A percentile compares a stretch with the other conserved stretches of the same genome.
Conservation (phyloP, 1,140 invertebrate species). For the Acromyrmex heyeri region DNA sequence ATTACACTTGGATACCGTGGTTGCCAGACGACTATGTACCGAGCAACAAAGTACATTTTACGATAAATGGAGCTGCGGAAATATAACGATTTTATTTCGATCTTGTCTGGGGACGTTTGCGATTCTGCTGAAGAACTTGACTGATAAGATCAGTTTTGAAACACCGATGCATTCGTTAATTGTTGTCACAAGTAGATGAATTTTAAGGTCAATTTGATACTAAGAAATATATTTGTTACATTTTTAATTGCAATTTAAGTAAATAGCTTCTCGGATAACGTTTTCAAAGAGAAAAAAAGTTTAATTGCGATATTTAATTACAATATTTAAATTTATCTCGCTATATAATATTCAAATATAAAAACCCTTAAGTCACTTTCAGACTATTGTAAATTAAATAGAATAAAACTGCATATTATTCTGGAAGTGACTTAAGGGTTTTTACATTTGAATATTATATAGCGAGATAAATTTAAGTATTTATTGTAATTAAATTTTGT, state of each 20-base stretch:
- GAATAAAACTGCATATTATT: neutral
- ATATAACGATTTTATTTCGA: neutral
- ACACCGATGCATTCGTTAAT: neutral
- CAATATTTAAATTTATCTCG: too few species aligned
- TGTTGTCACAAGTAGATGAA: neutral
- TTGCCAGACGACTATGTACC: slow-evolving; percentile 10
- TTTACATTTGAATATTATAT: neutral
- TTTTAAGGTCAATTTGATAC: neutral
- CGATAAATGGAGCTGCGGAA: neutral
- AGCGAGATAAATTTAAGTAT: neutral
- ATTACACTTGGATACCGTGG: slow-evolving; percentile 85
- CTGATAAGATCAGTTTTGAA: neutral
- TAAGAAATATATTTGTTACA: neutral
- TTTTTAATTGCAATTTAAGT: neutral
- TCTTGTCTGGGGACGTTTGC: neutral
- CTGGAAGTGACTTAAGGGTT: neutral
- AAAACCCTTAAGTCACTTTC: too few species aligned
- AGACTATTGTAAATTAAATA: neutral
- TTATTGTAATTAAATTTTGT: neutral
- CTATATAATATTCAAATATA: too few species aligned
- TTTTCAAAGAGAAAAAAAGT: too few species aligned
- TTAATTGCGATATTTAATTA: too few species aligned
- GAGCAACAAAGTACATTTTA: neutral
- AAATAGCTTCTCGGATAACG: neutral
- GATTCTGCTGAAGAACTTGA: neutral